Evolutionary conservation across 2,113 vertebrate species (phyloP).

Genomic region (Dicentrarchus labrax): DNA sequence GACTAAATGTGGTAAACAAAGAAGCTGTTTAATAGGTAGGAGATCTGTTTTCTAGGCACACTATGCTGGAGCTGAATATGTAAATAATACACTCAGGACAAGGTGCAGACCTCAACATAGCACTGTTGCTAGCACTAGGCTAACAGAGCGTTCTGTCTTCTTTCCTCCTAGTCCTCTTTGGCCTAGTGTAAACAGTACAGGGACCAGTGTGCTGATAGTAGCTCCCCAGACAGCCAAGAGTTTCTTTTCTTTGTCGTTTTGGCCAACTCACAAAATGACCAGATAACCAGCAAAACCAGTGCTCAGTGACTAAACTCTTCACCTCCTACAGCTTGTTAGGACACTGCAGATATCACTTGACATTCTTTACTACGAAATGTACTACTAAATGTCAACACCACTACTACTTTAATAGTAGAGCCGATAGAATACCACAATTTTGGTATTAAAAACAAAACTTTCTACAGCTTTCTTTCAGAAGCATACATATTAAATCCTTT

Average conservation of each 20-base stretch:
- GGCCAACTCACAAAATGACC: not conserved
- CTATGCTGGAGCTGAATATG: not conserved
- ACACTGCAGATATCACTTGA: not conserved
- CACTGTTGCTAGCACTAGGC: not conserved
- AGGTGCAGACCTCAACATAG: not conserved
- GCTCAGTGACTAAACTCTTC: not conserved
- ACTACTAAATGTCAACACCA: too few relatives aligned
- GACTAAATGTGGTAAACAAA: not conserved
- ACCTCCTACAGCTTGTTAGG: not conserved
- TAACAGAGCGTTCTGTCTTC: too few relatives aligned
- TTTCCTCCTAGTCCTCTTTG: too few relatives aligned
- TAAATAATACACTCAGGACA: too few relatives aligned
- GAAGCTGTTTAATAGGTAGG: not conserved
- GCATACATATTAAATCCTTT: not conserved
- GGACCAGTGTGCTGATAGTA: not conserved
- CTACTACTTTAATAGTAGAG: not conserved
- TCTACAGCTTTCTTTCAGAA: not conserved
- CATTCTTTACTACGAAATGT: too few relatives aligned
- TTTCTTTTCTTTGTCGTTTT: not conserved
- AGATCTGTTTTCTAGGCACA: not conserved
- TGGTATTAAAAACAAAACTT: not conserved
- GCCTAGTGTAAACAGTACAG: too few relatives aligned
- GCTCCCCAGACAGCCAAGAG: not conserved
- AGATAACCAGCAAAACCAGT: not conserved
- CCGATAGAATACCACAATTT: not conserved